A percentile compares a stretch with the other conserved stretches of the same genome.
These are phyloP conservation scores for Oenanthe melanoleuca DNA, from an alignment of 2,113 vertebrate species.

Conservation along the genomic window DNA sequence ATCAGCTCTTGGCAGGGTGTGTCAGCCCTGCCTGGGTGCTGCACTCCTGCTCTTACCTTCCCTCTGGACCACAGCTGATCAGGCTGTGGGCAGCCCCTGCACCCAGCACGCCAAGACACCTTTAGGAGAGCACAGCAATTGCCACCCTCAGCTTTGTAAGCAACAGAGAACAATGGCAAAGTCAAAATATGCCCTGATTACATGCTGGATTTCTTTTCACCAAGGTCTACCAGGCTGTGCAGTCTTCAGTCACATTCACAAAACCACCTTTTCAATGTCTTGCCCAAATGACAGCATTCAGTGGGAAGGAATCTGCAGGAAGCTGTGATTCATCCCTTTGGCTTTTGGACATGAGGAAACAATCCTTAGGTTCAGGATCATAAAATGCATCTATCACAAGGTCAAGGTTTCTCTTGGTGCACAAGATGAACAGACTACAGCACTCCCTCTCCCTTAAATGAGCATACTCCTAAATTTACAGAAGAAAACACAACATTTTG, in stretches of 20 bases:
- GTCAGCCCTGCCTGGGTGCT: background rate
- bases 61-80: accelerated
- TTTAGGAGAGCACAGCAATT: background rate
- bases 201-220: background rate
- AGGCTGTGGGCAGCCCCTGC: background rate
- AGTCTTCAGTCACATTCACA: background rate
- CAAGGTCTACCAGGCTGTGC: background rate
- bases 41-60: background rate
- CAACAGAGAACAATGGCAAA: background rate
- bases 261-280: background rate
- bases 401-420: background rate
- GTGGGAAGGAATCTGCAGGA: background rate
- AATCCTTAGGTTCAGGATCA: background rate
- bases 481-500: background rate
- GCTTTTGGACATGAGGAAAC: background rate
- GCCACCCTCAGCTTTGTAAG: background rate
- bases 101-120: accelerated
- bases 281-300: background rate
- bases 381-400: background rate
- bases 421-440: background rate
- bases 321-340: background rate
- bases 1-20: background rate
- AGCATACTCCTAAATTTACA: background rate
- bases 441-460: background rate
- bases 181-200: background rate